Base-by-base conservation (phyloP, 1,140 invertebrate species). In the Bombus consobrinus region DNA sequence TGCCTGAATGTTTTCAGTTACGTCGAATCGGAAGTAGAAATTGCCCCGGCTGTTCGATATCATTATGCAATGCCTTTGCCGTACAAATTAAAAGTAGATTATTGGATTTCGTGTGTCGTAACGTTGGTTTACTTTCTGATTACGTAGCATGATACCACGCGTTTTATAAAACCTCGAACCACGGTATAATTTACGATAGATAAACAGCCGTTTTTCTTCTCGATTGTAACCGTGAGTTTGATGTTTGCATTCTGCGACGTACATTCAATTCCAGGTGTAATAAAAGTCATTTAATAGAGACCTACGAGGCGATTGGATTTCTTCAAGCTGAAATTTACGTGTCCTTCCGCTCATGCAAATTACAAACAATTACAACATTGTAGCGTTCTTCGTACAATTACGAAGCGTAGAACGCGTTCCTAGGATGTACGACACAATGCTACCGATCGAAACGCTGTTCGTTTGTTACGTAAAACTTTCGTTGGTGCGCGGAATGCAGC, bases 101-200 rank as follows among this genome's bases (percentile, higher is more conserved):
- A 57, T 39, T 53, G 53, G n/a, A 84, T 78, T 78, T 59, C 34
- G 5, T n/a, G 53, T 83, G 72, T 62, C 80, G 25, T 75, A 82
- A 82, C 32, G 15, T 64, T 47, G 64, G 8, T 57, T 57, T 43
- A 71, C 41, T 85, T 80, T 80, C 75, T 43, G 77, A 85, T 72
- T 80, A 64, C 39, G 68, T n/a, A 47, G 68, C 68, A 37, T 15
- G 83, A 85, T 62, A 72, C 25, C 57, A 28, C 43, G 18, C 25
- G 37, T 69, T 77, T 34, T 53, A 32, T 1, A 22, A 64, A 71
- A 47, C 28, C 34, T 34, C 13, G 39, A 34, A 4, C 68, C 34
- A 59, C 53, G 68, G n/a, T 80, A 53, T 80, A 73, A 80, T 85
- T 80, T 80, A 73, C 83, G 53, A 80, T 53, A 53, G 41, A n/a